Evolutionary conservation across 2,888 invertebrate species (phyloP).

Genomic region (Parnassius smintheus): DNA sequence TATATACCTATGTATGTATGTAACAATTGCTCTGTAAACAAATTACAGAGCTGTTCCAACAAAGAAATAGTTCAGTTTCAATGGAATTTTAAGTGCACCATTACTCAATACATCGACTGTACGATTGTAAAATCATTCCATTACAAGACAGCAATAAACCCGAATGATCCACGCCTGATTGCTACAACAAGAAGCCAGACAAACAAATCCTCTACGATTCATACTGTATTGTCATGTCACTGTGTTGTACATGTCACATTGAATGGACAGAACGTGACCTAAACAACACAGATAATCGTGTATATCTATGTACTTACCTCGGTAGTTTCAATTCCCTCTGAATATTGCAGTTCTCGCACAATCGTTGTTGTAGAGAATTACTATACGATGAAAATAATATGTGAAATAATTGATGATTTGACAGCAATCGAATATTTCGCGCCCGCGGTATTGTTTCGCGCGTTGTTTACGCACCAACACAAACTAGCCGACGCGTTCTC

Average conservation of each 20-base stretch:
- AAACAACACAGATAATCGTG: constrained; percentile 49
- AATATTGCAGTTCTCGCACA: too few relatives aligned
- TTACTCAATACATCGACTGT: constrained; percentile 26
- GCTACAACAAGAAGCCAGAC: constrained; percentile 55
- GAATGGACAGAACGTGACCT: constrained; percentile 69
- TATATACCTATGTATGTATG: not conserved
- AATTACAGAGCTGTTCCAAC: constrained; percentile 49
- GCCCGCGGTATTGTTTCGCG: constrained; percentile 14
- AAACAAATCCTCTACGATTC: constrained; percentile 52
- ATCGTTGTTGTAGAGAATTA: too few relatives aligned
- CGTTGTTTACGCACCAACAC: constrained; percentile 25
- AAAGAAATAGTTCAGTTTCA: constrained; percentile 51
- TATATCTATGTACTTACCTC: constrained; percentile 46
- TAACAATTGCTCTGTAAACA: constrained; percentile 17
- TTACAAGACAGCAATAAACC: constrained; percentile 50
- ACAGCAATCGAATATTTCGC: constrained; percentile 15
- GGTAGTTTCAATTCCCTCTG: constrained; percentile 11
- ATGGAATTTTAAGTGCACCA: constrained; percentile 48
- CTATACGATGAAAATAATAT: not conserved
- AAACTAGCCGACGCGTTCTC: constrained; percentile 47
- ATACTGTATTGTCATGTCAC: constrained; percentile 42
- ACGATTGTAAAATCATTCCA: constrained; percentile 44
- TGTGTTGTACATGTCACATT: too few relatives aligned
- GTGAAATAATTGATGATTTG: constrained; percentile 14
- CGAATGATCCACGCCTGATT: constrained; percentile 42